A percentile compares a stretch with the other conserved stretches of the same genome.
phyloP scores from a whole-genome alignment of 2,888 invertebrate species.

The Lithophane semibrunnea region DNA sequence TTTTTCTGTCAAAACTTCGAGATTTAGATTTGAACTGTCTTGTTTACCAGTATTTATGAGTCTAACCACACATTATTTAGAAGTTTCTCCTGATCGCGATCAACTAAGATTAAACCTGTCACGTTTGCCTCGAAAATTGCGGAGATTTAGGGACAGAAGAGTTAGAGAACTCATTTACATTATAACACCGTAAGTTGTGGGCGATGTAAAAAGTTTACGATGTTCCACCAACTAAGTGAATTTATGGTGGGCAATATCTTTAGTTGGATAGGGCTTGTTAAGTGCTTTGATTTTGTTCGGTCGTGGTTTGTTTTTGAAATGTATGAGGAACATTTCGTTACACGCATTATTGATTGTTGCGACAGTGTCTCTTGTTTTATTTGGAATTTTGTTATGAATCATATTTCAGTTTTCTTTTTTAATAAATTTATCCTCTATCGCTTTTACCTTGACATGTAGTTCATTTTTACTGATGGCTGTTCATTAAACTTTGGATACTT shows the following conservation, averaged over 20 bases:
- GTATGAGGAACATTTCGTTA: background rate
- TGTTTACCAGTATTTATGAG: constrained; percentile 63
- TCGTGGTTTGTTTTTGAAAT: constrained; percentile 11
- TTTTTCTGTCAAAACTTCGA: constrained; percentile 48
- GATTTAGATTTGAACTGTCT: constrained; percentile 64
- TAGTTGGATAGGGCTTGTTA: constrained; percentile 71
- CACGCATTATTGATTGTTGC: background rate
- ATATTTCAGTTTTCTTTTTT: background rate
- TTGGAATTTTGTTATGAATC: background rate
- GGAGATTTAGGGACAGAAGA: constrained; percentile 76
- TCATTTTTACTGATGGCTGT: background rate
- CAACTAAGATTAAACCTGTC: constrained; percentile 73
- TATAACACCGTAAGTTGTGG: constrained; percentile 79
- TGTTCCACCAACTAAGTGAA: constrained; percentile 78
- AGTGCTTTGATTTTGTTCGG: constrained; percentile 40
- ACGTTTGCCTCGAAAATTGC: constrained; percentile 67
- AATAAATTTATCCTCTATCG: background rate
- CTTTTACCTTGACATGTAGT: background rate
- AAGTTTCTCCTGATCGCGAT: constrained; percentile 63
- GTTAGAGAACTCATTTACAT: constrained; percentile 84
- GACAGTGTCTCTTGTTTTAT: background rate
- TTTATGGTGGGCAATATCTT: constrained; percentile 82
- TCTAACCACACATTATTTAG: constrained; percentile 61
- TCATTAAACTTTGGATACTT: background rate
- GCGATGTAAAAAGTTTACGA: constrained; percentile 84